Conservation (phyloP, 2,113 vertebrate species). For the Malurus cyaneus region DNA sequence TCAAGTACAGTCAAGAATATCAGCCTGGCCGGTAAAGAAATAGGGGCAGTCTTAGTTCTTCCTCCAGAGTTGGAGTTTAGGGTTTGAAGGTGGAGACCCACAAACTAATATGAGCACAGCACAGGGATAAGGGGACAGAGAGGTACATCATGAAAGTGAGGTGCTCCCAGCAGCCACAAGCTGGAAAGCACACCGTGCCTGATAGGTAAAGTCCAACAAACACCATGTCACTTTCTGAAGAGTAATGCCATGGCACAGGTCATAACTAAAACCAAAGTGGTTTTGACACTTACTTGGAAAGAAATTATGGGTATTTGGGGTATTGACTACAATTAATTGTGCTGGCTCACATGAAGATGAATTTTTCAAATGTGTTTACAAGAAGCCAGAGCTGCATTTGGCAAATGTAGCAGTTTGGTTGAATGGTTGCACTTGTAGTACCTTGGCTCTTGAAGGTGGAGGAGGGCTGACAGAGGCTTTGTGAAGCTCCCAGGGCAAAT, state of each 20-base stretch:
- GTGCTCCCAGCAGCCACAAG: background rate
- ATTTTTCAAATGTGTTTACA: background rate
- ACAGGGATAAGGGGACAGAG: background rate
- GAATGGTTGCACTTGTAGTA: background rate
- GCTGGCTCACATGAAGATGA: background rate
- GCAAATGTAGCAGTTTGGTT: background rate
- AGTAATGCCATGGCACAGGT: background rate
- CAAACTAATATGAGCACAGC: background rate
- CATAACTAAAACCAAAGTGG: background rate
- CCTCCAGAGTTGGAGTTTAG: background rate
- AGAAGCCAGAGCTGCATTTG: background rate
- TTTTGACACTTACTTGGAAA: background rate
- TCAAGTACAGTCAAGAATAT: background rate
- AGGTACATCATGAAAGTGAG: background rate
- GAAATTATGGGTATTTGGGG: background rate
- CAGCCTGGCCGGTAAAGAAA: background rate
- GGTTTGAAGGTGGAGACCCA: background rate
- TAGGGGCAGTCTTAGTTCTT: fast-evolving
- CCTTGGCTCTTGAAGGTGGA: background rate
- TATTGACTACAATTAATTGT: background rate
- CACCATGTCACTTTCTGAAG: fast-evolving
- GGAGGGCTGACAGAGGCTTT: background rate
- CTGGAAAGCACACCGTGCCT: fast-evolving
- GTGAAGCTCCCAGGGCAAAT: background rate
- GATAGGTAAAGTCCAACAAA: background rate